Evolutionary conservation across 2,797 vertebrate species (phyloP), one percentile per base, ranked within the genome.

Genomic region (Emydoidea blandingii): DNA sequence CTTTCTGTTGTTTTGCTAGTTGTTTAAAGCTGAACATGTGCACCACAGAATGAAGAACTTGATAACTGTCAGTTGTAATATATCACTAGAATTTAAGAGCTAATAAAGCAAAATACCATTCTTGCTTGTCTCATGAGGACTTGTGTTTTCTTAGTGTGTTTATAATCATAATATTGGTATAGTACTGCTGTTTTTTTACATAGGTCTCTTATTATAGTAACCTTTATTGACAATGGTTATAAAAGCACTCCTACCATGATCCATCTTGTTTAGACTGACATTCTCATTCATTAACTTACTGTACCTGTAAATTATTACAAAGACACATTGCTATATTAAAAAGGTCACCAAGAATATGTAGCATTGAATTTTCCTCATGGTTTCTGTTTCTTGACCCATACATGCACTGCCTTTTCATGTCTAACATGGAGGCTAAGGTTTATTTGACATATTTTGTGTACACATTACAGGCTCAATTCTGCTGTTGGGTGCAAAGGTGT

Each of bases 211-310:
- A n/a, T 86, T 79, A 52, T 18, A 87, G 49, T 89, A 81, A 95
- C 85, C 19, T 90, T 94, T 76, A 89, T 81, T 90, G 49, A 54
- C 53, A 88, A 27, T 41, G n/a, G 4, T 83, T 89, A 88, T 81
- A 90, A 94, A 94, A 96, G 3, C 27, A 74, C 2, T 80, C 52
- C 29, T 6, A 88, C 87, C 87, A 81, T 85, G 62, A 86, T 94
- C 41, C 18, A 62, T 87, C 81, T 93, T 88, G 10, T 68, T 95
- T 92, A 96, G 81, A 72, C 9, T 96, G 83, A 7, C 41, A 59
- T 90, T 93, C 72, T 92, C n/a, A 91, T 91, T 83, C 72, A 87
- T 92, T 95, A 93, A 92, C 12, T 92, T 92, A 81, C 8, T 85
- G 18, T 31, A 57, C 49, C 21, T 86, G 83, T 16, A 88, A 31